Percentiles rank a stretch among this genome's conserved stretches.
Conservation (phyloP, 2,888 invertebrate species). For the Xestia rhomboidea region DNA sequence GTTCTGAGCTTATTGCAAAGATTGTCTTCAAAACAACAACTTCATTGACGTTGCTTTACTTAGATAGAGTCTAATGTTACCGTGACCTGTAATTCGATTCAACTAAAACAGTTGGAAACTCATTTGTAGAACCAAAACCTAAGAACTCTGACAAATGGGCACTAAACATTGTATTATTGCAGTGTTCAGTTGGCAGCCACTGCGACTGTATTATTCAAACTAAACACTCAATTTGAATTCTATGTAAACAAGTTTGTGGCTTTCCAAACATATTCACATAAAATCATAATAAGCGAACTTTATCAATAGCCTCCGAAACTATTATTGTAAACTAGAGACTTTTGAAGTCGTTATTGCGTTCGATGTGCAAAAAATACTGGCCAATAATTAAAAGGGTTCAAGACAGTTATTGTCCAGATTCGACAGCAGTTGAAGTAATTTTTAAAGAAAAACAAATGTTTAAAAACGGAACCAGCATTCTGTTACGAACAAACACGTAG, state of each 20-base stretch:
- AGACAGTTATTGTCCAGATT: slow-evolving; percentile 29
- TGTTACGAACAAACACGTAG: slow-evolving; percentile 17
- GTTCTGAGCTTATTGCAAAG: slow-evolving; percentile 39
- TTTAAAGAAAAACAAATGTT: slow-evolving; percentile 19
- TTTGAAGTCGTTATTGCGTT: slow-evolving; percentile 61
- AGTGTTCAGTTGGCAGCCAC: slow-evolving; percentile 81
- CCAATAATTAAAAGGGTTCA: slow-evolving; percentile 31
- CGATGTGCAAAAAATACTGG: slow-evolving; percentile 37
- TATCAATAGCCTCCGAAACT: slow-evolving; percentile 81
- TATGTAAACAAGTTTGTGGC: slow-evolving; percentile 87
- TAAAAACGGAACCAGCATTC: slow-evolving; percentile 1
- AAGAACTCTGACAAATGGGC: slow-evolving; percentile 59
- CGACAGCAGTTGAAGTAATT: neutral
- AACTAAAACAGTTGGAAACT: slow-evolving; percentile 58
- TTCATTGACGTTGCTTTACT: slow-evolving; percentile 25
- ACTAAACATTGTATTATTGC: slow-evolving; percentile 66
- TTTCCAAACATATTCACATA: slow-evolving; percentile 85
- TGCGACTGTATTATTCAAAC: slow-evolving; percentile 85
- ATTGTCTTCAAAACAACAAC: slow-evolving; percentile 26
- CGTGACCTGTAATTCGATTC: slow-evolving; percentile 27
- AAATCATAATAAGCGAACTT: slow-evolving; percentile 87
- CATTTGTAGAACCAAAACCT: slow-evolving; percentile 55
- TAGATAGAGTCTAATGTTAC: neutral
- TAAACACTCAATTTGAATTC: slow-evolving; percentile 86
- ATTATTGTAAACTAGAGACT: slow-evolving; percentile 70